Conservation (phyloP, 2,888 invertebrate species). For the Microplitis manilae region DNA sequence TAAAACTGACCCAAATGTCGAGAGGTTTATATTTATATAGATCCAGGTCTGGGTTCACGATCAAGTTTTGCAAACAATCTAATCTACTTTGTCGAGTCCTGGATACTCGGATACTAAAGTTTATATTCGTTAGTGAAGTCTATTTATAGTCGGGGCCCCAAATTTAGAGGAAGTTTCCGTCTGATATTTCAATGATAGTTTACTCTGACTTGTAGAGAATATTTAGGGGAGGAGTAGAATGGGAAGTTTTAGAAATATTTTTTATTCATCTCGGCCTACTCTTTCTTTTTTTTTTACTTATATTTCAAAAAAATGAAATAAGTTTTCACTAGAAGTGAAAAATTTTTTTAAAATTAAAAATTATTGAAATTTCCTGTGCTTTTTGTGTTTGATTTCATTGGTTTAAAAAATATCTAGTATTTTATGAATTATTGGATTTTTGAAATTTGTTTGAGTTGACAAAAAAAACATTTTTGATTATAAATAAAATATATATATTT, state of each 20-base stretch:
- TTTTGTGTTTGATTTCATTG: too few relatives aligned
- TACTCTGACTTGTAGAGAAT: background rate
- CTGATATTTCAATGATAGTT: background rate
- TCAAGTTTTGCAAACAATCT: background rate
- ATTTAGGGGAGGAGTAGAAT: too few relatives aligned
- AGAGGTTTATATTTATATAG: background rate
- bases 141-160: background rate
- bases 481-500: background rate
- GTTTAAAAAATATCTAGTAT: too few relatives aligned
- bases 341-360: background rate
- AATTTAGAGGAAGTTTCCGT: background rate
- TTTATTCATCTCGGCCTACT: too few relatives aligned
- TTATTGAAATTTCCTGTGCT: background rate
- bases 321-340: too few relatives aligned
- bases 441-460: too few relatives aligned
- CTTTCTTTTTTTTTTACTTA: too few relatives aligned
- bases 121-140: background rate
- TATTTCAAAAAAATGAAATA: too few relatives aligned
- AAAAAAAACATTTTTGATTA: too few relatives aligned
- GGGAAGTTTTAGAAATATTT: too few relatives aligned
- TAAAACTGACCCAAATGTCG: background rate
- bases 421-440: too few relatives aligned
- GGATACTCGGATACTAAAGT: slow-evolving; percentile 7
- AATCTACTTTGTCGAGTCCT: background rate
- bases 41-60: background rate